Conservation (phyloP, 2,113 vertebrate genomes). For the Ammodytes marinus region DNA sequence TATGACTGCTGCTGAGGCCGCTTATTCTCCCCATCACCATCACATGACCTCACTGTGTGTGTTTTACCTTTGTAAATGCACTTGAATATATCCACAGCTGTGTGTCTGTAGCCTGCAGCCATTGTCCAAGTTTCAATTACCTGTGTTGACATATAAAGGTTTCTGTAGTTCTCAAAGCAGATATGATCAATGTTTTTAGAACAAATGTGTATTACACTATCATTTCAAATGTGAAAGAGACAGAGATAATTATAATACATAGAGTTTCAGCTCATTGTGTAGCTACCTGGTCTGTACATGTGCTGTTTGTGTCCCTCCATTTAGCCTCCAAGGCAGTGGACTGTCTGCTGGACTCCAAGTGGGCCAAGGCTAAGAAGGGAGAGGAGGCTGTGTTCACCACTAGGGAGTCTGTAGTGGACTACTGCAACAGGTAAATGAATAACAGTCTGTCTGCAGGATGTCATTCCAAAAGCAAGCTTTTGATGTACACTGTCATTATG, state of each 20-base stretch:
- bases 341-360: slow-evolving; percentile 97
- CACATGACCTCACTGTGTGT: slow-evolving; percentile 3
- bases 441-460: neutral
- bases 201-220: too few relatives aligned
- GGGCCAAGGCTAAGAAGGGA: slow-evolving; percentile 97
- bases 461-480: neutral
- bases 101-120: neutral
- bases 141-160: neutral
- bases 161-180: neutral
- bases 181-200: neutral
- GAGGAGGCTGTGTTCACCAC: slow-evolving; percentile 97
- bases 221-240: neutral
- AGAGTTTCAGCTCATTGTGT: neutral
- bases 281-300: neutral
- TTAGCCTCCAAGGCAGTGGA: slow-evolving; percentile 98
- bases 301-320: slow-evolving; percentile 8
- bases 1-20: neutral
- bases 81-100: neutral
- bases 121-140: neutral
- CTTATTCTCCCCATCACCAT: neutral
- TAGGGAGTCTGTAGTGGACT: slow-evolving; percentile 95
- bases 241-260: too few relatives aligned
- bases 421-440: slow-evolving; percentile 92
- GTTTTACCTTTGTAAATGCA: too few relatives aligned
- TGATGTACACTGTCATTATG: neutral